These are phyloP conservation scores for Chromobotia macracanthus DNA, from an alignment of 2,797 vertebrate genomes.

Conservation along the genomic window DNA sequence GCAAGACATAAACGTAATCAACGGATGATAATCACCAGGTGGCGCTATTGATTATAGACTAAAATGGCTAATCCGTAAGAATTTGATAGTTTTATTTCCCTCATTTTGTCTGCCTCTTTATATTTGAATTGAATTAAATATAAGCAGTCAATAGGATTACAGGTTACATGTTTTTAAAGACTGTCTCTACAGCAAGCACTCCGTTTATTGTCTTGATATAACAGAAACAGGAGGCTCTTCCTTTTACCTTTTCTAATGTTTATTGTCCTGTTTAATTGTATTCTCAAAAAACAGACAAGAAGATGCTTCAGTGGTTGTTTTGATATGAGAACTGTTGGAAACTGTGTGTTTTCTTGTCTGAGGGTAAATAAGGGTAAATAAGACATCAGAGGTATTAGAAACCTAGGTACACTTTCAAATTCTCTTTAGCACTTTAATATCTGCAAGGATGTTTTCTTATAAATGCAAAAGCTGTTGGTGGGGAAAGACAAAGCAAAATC, in stretches of 20 bases:
- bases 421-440: neutral
- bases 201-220: neutral
- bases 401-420: neutral
- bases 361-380: neutral
- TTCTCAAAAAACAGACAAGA: neutral
- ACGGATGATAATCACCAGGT: slow-evolving; percentile 20
- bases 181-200: neutral
- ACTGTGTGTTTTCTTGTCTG: neutral
- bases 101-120: too few relatives aligned
- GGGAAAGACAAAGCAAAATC: neutral
- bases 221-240: neutral
- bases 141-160: neutral
- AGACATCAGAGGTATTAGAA: neutral
- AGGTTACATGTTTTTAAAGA: neutral
- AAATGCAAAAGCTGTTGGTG: slow-evolving; percentile 1
- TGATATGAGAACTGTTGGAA: neutral
- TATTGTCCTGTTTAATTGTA: neutral
- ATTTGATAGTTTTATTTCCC: neutral
- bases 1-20: neutral
- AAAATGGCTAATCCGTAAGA: neutral
- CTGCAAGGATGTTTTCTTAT: neutral
- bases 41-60: slow-evolving; percentile 20
- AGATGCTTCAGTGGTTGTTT: neutral
- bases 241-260: neutral
- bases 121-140: neutral